A percentile compares a stretch with the other conserved stretches of the same genome.
These are phyloP conservation scores for Dasysyrphus tricinctus DNA, from an alignment of 2,888 invertebrate species.

Conservation along the genomic window DNA sequence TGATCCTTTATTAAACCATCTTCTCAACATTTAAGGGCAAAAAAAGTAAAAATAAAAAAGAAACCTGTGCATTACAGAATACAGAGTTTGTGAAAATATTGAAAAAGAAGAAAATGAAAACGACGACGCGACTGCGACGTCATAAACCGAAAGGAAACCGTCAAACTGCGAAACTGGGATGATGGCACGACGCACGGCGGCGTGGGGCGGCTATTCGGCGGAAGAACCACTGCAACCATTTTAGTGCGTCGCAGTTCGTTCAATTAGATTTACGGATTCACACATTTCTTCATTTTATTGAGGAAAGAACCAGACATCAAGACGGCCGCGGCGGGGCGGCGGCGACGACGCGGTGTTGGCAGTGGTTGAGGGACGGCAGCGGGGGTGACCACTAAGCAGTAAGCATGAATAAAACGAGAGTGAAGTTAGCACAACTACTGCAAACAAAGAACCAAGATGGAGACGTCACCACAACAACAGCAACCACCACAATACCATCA, in stretches of 20 bases:
- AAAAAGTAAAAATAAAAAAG: background rate
- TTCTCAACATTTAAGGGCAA: background rate
- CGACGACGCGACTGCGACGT: background rate
- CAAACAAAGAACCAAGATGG: constrained; percentile 17
- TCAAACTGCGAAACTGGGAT: constrained; percentile 27
- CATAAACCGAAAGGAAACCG: constrained; percentile 48
- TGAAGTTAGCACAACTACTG: constrained; percentile 48
- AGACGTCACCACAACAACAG: constrained; percentile 22
- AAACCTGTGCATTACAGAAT: constrained; percentile 38
- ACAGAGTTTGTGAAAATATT: background rate
- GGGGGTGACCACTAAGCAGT: background rate
- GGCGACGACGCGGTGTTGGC: background rate
- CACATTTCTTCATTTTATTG: constrained; percentile 69
- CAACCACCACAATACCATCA: background rate
- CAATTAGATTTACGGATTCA: constrained; percentile 73
- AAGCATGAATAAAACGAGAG: constrained; percentile 33
- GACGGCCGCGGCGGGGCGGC: too few relatives aligned
- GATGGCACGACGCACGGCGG: too few relatives aligned
- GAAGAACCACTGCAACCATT: constrained; percentile 51
- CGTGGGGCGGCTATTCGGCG: background rate
- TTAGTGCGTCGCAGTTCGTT: constrained; percentile 51
- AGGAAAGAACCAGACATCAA: constrained; percentile 48
- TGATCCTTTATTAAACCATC: constrained; percentile 52
- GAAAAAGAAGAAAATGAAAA: constrained; percentile 6
- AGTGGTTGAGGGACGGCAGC: background rate